These are phyloP conservation scores for Melierax canorus DNA, from an alignment of 2,113 vertebrate species.

Conservation along the genomic window DNA sequence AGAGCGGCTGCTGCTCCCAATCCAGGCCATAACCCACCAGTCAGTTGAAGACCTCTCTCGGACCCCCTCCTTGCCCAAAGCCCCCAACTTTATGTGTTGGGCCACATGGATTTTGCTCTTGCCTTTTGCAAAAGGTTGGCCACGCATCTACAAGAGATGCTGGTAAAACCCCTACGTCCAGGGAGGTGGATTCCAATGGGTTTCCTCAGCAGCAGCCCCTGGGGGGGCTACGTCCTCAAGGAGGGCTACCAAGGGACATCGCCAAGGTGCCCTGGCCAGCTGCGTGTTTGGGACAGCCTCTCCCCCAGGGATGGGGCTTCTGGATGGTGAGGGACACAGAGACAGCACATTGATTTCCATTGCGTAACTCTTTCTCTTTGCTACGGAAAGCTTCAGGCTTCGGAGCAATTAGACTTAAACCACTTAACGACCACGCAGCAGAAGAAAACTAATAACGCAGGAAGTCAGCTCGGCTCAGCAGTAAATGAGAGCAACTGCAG, in stretches of 20 bases:
- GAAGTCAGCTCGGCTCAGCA: not conserved
- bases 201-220: not conserved
- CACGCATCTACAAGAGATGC: not conserved
- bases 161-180: not conserved
- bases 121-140: not conserved
- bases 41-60: not conserved
- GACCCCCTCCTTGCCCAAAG: not conserved
- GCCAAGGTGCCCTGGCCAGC: not conserved
- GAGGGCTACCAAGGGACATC: not conserved
- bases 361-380: not conserved
- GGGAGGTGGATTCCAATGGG: not conserved
- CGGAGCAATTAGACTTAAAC: not conserved
- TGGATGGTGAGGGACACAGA: not conserved
- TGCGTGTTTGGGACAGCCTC: not conserved
- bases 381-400: not conserved
- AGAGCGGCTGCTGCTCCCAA: not conserved
- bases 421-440: constrained; percentile 1
- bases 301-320: not conserved
- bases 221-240: not conserved
- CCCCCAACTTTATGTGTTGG: accelerated
- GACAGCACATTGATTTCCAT: not conserved
- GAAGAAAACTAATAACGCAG: not conserved
- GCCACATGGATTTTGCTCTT: accelerated
- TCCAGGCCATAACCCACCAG: not conserved
- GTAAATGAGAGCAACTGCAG: not conserved